Percentiles rank a stretch among this genome's conserved stretches.
These are phyloP conservation scores for Chamaea fasciata DNA, from an alignment of 2,113 vertebrate species.

Conservation along the genomic window DNA sequence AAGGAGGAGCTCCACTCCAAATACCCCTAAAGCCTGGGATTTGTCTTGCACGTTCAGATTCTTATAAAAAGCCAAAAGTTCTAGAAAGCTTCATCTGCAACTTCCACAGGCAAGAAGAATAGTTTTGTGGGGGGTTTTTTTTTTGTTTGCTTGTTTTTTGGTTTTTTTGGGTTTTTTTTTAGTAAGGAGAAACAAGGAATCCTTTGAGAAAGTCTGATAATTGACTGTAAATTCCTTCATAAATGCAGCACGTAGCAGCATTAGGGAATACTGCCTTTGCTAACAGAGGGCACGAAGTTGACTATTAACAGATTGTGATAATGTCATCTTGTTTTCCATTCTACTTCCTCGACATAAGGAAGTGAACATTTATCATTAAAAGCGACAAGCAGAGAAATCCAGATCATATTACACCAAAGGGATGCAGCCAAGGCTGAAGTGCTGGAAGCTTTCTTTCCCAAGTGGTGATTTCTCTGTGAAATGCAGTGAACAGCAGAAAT, in stretches of 20 bases:
- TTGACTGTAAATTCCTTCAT: background rate
- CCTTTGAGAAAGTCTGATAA: background rate
- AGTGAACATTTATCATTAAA: background rate
- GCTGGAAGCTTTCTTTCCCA: background rate
- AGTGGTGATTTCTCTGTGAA: background rate
- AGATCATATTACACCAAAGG: background rate
- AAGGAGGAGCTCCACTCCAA: background rate
- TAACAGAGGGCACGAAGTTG: background rate
- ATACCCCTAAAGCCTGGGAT: background rate
- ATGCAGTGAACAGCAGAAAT: background rate
- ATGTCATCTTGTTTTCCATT: background rate
- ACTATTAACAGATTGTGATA: slow-evolving; percentile 22
- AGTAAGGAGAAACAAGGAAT: background rate
- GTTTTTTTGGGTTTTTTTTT: too few species aligned
- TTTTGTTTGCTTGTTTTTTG: too few species aligned
- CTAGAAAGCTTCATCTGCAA: background rate
- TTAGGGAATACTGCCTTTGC: background rate
- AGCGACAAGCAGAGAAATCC: background rate
- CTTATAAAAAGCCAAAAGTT: background rate
- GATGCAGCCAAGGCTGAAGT: background rate
- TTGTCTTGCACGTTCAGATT: background rate
- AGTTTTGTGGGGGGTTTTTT: too few species aligned
- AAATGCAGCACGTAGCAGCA: background rate
- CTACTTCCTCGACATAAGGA: background rate
- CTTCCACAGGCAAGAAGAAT: background rate